A percentile compares a stretch with the other conserved stretches of the same genome.
Conservation (phyloP, 2,888 invertebrate genomes). For the Hydriomena furcata region DNA sequence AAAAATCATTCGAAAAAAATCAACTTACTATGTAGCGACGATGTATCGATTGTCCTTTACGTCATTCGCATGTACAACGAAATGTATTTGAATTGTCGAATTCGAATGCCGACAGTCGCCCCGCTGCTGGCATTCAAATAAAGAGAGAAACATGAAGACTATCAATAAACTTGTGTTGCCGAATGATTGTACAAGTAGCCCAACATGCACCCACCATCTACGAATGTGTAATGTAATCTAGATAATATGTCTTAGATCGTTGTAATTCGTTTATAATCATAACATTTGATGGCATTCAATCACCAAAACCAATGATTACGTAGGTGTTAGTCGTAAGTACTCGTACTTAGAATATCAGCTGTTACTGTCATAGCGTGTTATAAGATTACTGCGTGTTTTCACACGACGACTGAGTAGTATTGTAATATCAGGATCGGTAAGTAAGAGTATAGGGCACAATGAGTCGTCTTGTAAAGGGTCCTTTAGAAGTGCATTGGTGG, state of each 20-base stretch:
- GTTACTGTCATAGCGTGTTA: slow-evolving; percentile 7
- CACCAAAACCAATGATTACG: slow-evolving; percentile 8
- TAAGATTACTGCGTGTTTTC: slow-evolving; percentile 19
- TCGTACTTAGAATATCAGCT: slow-evolving; percentile 11
- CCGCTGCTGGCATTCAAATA: too few species aligned
- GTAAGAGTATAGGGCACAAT: slow-evolving; percentile 27
- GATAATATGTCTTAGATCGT: too few species aligned
- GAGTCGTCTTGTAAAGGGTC: slow-evolving; percentile 2
- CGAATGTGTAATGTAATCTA: too few species aligned
- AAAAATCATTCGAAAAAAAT: too few species aligned
- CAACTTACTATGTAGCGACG: background rate
- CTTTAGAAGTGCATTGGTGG: slow-evolving; percentile 21
- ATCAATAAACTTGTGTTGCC: too few species aligned
- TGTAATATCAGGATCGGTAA: slow-evolving; percentile 27
- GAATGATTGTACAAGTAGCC: too few species aligned
- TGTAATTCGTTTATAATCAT: background rate
- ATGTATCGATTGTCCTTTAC: background rate
- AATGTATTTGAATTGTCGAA: background rate
- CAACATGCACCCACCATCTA: too few species aligned
- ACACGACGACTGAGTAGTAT: slow-evolving; percentile 36
- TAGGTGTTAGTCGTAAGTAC: slow-evolving; percentile 4
- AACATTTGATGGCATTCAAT: slow-evolving; percentile 8
- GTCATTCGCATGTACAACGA: background rate
- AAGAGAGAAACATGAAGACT: too few species aligned
- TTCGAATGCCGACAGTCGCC: too few species aligned